phyloP scores from a whole-genome alignment of 2,888 invertebrate species.

The Cataglyphis rosenhaueri region DNA sequence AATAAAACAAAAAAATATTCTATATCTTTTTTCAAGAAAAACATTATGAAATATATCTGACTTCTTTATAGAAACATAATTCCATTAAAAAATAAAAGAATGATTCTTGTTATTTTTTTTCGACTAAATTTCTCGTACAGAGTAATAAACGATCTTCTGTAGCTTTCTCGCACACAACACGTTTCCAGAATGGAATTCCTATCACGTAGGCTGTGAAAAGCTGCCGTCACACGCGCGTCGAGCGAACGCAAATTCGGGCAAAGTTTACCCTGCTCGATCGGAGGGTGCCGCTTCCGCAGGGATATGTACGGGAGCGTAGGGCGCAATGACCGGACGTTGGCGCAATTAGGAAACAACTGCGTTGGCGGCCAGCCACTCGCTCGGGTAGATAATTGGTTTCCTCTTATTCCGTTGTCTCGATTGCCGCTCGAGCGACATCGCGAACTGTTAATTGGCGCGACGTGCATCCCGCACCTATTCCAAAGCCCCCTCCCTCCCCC shows the following conservation, averaged over 20 bases:
- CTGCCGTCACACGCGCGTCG: constrained; percentile 37
- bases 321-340: constrained; percentile 69
- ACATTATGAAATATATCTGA: neutral
- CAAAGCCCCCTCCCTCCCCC: too few relatives aligned
- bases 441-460: constrained; percentile 73
- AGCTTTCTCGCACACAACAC: constrained; percentile 13
- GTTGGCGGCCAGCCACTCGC: constrained; percentile 73
- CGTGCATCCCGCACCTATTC: constrained; percentile 63
- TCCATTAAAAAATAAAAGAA: neutral
- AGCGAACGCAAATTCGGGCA: constrained; percentile 50
- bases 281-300: constrained; percentile 57
- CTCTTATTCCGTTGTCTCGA: constrained; percentile 75
- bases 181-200: constrained; percentile 28
- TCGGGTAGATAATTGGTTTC: constrained; percentile 75
- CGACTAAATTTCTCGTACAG: constrained; percentile 13
- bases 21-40: neutral
- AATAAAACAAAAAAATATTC: neutral
- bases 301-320: constrained; percentile 36
- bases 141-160: constrained; percentile 21
- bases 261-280: constrained; percentile 52
- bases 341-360: constrained; percentile 78
- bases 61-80: neutral
- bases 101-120: neutral
- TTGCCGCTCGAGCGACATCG: constrained; percentile 69
- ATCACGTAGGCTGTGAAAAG: constrained; percentile 51